A percentile compares a stretch with the other conserved stretches of the same genome.
phyloP scores from a whole-genome alignment of 2,797 vertebrate species.

The Sebastolobus alascanus region DNA sequence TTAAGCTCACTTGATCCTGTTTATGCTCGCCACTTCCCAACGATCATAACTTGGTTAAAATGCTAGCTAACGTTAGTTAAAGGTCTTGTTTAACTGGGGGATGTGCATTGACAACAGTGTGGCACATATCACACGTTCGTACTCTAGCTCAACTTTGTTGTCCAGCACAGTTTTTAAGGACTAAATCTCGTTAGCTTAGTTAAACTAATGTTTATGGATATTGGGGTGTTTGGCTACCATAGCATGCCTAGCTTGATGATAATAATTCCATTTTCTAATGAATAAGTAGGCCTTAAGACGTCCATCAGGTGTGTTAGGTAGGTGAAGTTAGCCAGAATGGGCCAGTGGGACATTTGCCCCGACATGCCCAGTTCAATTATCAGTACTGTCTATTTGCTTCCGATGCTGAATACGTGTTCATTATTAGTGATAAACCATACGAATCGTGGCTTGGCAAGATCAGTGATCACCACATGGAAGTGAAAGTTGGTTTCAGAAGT shows the following conservation, averaged over 20 bases:
- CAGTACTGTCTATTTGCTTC: not conserved
- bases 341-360: slow-evolving; percentile 57
- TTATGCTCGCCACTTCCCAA: slow-evolving; percentile 25
- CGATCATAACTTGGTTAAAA: slow-evolving; percentile 35
- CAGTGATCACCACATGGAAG: not conserved
- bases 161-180: not conserved
- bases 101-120: not conserved
- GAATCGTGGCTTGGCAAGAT: not conserved
- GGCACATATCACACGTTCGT: not conserved
- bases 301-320: slow-evolving; percentile 1
- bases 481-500: slow-evolving; percentile 8
- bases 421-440: not conserved
- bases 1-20: slow-evolving; percentile 43
- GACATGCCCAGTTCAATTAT: slow-evolving; percentile 70
- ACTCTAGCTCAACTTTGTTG: too few relatives aligned
- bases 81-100: not conserved
- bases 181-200: not conserved
- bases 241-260: not conserved
- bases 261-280: not conserved
- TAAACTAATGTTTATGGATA: slow-evolving; percentile 5
- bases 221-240: slow-evolving; percentile 2
- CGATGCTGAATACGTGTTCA: not conserved
- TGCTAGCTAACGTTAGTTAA: not conserved
- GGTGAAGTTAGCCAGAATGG: not conserved
- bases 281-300: not conserved